Conservation (phyloP, 2,797 vertebrate genomes). For the Diplodus puntazzo region DNA sequence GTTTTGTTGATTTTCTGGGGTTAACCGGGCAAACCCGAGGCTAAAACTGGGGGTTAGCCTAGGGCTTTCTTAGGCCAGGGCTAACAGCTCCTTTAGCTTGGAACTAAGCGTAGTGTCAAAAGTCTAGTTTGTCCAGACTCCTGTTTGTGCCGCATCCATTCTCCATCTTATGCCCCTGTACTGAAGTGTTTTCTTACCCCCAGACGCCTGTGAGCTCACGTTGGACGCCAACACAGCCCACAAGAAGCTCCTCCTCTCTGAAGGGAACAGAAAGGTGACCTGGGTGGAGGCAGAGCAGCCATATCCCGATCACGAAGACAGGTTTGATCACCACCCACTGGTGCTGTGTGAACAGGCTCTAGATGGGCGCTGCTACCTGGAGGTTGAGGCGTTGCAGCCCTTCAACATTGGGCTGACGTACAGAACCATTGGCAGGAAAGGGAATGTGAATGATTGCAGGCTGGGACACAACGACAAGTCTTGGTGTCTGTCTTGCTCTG, state of each 20-base stretch:
- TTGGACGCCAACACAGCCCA: constrained; percentile 29
- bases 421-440: not conserved
- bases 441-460: not conserved
- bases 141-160: not conserved
- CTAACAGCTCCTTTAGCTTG: too few species aligned
- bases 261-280: constrained; percentile 51
- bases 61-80: too few species aligned
- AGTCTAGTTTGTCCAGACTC: too few species aligned
- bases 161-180: not conserved
- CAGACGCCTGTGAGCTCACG: constrained; percentile 59
- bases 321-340: constrained; percentile 12
- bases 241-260: constrained; percentile 49
- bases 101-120: too few species aligned
- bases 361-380: constrained; percentile 55
- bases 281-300: constrained; percentile 15
- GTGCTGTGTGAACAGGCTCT: constrained; percentile 53
- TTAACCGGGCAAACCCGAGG: too few species aligned
- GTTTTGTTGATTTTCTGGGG: too few species aligned
- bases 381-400: constrained; percentile 4
- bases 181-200: constrained; percentile 3
- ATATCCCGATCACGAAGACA: not conserved
- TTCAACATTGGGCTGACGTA: constrained; percentile 44
- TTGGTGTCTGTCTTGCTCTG: constrained; percentile 50
- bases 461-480: constrained; percentile 42
- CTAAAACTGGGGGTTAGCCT: too few species aligned